These are phyloP conservation scores for Alca torda DNA, from an alignment of 2,797 vertebrate genomes.

Conservation along the genomic window DNA sequence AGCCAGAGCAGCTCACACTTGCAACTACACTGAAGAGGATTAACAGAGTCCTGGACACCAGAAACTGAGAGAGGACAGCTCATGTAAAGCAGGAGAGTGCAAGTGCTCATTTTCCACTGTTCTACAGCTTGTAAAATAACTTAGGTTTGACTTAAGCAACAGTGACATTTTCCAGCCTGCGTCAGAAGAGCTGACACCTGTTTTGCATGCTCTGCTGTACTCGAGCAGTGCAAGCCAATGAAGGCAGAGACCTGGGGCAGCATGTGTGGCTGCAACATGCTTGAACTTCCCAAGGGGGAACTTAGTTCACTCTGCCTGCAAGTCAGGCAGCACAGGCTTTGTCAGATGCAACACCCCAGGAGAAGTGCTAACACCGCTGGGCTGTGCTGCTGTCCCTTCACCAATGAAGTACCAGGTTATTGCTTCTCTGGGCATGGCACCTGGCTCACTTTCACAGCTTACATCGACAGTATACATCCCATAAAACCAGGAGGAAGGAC, in stretches of 20 bases:
- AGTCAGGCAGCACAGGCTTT: background rate
- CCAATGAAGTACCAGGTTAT: background rate
- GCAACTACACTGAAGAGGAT: background rate
- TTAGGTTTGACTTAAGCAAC: background rate
- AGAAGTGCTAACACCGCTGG: background rate
- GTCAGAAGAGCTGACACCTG: background rate
- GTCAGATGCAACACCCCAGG: accelerated
- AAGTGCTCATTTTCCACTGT: background rate
- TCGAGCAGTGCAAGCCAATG: background rate
- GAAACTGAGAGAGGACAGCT: background rate
- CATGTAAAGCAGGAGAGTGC: background rate
- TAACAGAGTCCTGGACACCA: background rate
- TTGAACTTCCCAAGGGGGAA: background rate
- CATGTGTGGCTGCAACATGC: background rate
- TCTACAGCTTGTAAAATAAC: background rate
- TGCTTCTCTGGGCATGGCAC: background rate
- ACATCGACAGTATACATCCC: background rate
- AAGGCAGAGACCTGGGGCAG: background rate
- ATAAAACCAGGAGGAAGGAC: background rate
- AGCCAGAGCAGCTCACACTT: background rate
- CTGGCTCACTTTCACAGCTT: background rate
- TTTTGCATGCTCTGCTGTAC: background rate
- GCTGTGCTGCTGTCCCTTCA: background rate
- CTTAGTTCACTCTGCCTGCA: background rate
- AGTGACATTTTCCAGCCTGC: background rate